phyloP scores from a whole-genome alignment of 2,888 invertebrate species.

The Ischnus inquisitorius region DNA sequence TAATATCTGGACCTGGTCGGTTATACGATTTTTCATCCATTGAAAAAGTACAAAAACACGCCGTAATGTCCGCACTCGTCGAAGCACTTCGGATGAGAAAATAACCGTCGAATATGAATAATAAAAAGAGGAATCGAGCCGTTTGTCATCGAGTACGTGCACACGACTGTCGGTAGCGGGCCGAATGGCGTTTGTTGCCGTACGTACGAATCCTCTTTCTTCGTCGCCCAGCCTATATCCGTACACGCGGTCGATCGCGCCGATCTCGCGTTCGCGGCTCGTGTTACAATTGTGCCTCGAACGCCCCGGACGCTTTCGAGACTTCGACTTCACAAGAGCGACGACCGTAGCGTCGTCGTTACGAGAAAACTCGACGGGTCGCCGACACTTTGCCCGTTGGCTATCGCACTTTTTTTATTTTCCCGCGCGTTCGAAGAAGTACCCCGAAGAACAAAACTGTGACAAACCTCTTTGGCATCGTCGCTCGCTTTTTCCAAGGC shows the following conservation, averaged over 20 bases:
- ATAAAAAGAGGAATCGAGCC: constrained; percentile 3
- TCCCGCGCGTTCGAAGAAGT: constrained; percentile 1
- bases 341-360: neutral
- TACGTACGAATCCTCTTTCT: neutral
- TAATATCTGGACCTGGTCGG: too few species aligned
- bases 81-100: neutral
- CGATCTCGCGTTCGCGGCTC: constrained; percentile 59
- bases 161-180: neutral
- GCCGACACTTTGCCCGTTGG: neutral
- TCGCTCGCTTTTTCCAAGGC: constrained; percentile 32
- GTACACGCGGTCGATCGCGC: constrained; percentile 62
- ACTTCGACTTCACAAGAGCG: neutral
- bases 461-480: constrained; percentile 40
- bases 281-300: constrained; percentile 55
- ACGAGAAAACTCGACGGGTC: neutral
- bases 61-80: neutral
- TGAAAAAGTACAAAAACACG: too few species aligned
- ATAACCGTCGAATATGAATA: neutral
- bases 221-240: constrained; percentile 51
- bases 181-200: neutral
- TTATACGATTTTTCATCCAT: too few species aligned
- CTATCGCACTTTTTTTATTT: neutral
- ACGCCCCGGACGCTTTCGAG: neutral
- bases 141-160: neutral
- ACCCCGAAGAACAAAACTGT: constrained; percentile 8